Evolutionary conservation across 2,888 invertebrate species (phyloP), one percentile per base, ranked within the genome.

Genomic region (Microchrysa polita): DNA sequence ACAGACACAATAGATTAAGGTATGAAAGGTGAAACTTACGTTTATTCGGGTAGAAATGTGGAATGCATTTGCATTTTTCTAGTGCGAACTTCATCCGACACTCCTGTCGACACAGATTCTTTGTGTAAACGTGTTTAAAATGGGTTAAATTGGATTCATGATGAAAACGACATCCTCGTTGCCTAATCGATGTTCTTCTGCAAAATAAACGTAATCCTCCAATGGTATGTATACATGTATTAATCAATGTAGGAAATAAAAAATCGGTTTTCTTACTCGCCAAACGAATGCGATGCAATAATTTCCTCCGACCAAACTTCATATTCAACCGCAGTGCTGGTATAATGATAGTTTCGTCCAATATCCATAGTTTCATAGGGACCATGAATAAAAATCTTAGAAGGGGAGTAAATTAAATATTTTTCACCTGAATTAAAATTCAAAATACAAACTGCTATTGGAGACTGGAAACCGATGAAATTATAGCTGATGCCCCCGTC

Each of bases 11-110:
- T n/a, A n/a, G n/a, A n/a, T n/a, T n/a, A n/a, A n/a, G n/a, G n/a
- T n/a, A n/a, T n/a, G n/a, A n/a, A n/a, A n/a, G n/a, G n/a, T 34
- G 4, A 48, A 48, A 76, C 79, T 78, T 76, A 82, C 83, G 79
- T 65, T 78, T 78, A 77, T 84, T 85, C 1, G 84, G 83, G 79
- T 85, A 85, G 75, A 85, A 85, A 76, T 85, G 85, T 1, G 85
- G 85, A 76, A 85, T 84, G 53, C 85, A 85, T 75, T 81, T 80
- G 72, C 85, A 85, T 12, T 79, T 76, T 42, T 78, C 77, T 34
- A 79, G 81, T 0, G 83, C 83, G 73, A 84, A 76, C 73, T 83
- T 81, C 0, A 85, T 77, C 2, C 85, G 82, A 67, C 84, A 85
- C 73, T 85, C 83, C 67, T 85, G 84, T 5, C 78, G 73, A 57